Evolutionary conservation across 2,888 invertebrate species (phyloP).

Genomic region (Protonemura montana): DNA sequence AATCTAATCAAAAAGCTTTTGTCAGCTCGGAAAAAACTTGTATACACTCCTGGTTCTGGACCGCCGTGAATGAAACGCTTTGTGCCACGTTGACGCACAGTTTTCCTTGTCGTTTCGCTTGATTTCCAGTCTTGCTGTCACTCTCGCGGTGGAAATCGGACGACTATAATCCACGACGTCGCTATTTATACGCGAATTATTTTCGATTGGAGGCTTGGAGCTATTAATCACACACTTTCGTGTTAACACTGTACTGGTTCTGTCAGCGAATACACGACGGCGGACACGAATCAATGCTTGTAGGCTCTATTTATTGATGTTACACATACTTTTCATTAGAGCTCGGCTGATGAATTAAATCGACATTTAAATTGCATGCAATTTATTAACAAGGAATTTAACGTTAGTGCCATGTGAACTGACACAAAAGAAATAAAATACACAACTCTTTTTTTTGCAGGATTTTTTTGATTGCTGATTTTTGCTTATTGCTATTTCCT

Average conservation of each 20-base stretch:
- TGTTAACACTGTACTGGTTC: neutral
- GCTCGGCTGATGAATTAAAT: neutral
- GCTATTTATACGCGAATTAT: neutral
- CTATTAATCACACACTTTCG: neutral
- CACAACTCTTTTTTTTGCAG: no score
- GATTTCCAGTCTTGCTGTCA: neutral
- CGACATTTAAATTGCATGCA: neutral
- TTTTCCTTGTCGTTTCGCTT: no score
- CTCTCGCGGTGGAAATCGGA: neutral
- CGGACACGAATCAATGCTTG: neutral
- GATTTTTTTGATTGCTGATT: no score
- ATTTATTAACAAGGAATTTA: neutral
- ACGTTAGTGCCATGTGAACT: neutral
- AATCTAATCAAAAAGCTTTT: slow-evolving; percentile 3
- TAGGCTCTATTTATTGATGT: slow-evolving; percentile 15
- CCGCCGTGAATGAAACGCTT: neutral
- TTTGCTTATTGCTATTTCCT: no score
- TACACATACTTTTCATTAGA: slow-evolving; percentile 7
- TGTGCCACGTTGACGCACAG: neutral
- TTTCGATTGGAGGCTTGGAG: neutral
- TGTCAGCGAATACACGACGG: neutral
- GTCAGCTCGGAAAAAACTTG: neutral
- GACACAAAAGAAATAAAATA: no score
- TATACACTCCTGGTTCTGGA: neutral
- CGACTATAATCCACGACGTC: neutral